A percentile compares a stretch with the other conserved stretches of the same genome.
phyloP scores from a whole-genome alignment of 2,888 invertebrate species.

The Zaprionus lineosus region DNA sequence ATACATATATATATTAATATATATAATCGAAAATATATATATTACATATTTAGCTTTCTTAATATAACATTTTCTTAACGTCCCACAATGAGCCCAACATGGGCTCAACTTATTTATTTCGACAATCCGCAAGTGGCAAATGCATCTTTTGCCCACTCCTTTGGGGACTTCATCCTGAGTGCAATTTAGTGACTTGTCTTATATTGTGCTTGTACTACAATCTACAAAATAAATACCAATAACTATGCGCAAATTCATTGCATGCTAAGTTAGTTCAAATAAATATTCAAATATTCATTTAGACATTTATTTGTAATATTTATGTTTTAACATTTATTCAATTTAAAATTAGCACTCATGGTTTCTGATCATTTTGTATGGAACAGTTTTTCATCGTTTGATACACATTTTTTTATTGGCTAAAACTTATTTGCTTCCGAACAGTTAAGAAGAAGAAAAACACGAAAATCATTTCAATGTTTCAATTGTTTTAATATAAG shows the following conservation, averaged over 20 bases:
- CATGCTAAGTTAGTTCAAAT: slow-evolving; percentile 64
- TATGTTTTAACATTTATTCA: slow-evolving; percentile 18
- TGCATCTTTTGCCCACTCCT: slow-evolving; percentile 7
- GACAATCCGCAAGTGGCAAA: slow-evolving; percentile 8
- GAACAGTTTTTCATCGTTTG: no score
- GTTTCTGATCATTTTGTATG: no score
- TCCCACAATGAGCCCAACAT: slow-evolving; percentile 20
- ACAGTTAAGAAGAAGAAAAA: no score
- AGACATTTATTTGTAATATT: slow-evolving; percentile 35
- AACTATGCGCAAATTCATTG: slow-evolving; percentile 43
- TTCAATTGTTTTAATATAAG: no score
- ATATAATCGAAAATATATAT: slow-evolving; percentile 1
- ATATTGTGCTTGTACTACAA: slow-evolving; percentile 2
- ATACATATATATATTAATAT: neutral
- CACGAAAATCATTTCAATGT: no score
- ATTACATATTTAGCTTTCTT: slow-evolving; percentile 40
- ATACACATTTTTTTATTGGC: no score
- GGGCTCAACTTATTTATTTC: no score
- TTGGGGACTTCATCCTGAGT: slow-evolving; percentile 8
- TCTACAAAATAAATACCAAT: slow-evolving; percentile 13
- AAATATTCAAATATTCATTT: slow-evolving; percentile 6
- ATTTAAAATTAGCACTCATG: no score
- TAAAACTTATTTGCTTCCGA: no score
- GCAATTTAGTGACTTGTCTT: slow-evolving; percentile 12
- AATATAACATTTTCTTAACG: slow-evolving; percentile 27